Evolutionary conservation across 2,888 invertebrate species (phyloP), one percentile per base, ranked within the genome.

Genomic region (Cetonia aurata): DNA sequence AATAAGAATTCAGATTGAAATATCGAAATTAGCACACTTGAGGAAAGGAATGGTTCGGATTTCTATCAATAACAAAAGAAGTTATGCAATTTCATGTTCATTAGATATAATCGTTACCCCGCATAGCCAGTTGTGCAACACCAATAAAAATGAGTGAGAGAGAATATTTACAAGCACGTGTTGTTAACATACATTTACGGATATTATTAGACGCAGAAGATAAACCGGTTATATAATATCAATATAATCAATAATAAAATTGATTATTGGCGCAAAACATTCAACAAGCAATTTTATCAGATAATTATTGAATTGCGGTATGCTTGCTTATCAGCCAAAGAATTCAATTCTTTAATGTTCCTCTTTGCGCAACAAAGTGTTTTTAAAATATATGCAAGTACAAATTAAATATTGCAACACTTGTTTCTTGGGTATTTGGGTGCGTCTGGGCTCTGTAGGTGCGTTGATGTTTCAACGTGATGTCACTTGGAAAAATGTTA

Each of bases 81-180:
- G 31, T 60, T 60, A 65, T 52, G 62, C 15, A 65, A 65, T 50
- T 65, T 60, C 19, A 52, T 19, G 19, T 65, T 65, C 48, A 31
- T 60, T 60, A 60, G 44, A 60, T 46, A 60, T 60, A 60, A 48
- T 60, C 46, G 46, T 33, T 60, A 31, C n/a, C n/a, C 25, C 25
- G 59, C 15, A 62, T 33, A 62, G 62, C 15, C 50, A n/a, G 46
- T 68, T 68, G 57, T 50, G 37, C 37, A 57, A 68, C 57, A 19
- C 46, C 57, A 48, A 17, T 44, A 48, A 57, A 41, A 12, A 4
- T 0, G 44, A 31, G 8, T 10, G 68, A 37, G 17, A 56, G 50
- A 19, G 33, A 67, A 57, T 68, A 57, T 68, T 68, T 68, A 50
- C 57, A 50, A 57, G 46, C 68, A 68, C 68, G 57, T 57, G 68